These are phyloP conservation scores for Mycetomoellerius zeteki DNA, from an alignment of 1,140 invertebrate species.

Conservation along the genomic window DNA sequence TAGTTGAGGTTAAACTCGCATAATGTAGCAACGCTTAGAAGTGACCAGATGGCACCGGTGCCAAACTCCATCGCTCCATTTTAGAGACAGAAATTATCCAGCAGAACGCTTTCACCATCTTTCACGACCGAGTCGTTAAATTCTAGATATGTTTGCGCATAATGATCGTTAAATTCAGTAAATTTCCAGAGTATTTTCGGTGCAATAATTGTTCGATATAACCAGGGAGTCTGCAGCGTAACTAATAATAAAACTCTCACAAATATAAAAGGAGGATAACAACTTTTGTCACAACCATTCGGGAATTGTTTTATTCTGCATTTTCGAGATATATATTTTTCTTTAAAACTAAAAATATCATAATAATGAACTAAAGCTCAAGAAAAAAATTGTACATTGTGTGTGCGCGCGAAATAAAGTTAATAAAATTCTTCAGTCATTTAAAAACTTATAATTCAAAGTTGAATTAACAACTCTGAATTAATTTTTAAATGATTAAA, in stretches of 20 bases:
- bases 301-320: too few species aligned
- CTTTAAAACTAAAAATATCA: too few species aligned
- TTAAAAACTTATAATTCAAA: too few species aligned
- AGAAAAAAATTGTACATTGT: too few species aligned
- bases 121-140: constrained; percentile 54
- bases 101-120: constrained; percentile 55
- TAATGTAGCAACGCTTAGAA: not conserved
- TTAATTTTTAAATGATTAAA: too few species aligned
- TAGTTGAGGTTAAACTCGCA: not conserved
- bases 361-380: too few species aligned
- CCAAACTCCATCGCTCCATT: constrained; percentile 34
- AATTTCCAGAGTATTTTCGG: constrained; percentile 46
- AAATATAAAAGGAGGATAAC: not conserved
- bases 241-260: constrained; percentile 19
- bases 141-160: constrained; percentile 40
- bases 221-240: not conserved
- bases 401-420: too few species aligned
- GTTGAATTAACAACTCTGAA: too few species aligned
- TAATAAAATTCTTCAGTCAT: too few species aligned
- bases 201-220: constrained; percentile 11
- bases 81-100: constrained; percentile 58
- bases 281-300: too few species aligned
- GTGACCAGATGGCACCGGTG: constrained; percentile 34
- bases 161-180: constrained; percentile 55
- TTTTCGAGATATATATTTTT: too few species aligned